Base-by-base conservation (phyloP, 2,888 invertebrate species). In the Metalampra italica region DNA sequence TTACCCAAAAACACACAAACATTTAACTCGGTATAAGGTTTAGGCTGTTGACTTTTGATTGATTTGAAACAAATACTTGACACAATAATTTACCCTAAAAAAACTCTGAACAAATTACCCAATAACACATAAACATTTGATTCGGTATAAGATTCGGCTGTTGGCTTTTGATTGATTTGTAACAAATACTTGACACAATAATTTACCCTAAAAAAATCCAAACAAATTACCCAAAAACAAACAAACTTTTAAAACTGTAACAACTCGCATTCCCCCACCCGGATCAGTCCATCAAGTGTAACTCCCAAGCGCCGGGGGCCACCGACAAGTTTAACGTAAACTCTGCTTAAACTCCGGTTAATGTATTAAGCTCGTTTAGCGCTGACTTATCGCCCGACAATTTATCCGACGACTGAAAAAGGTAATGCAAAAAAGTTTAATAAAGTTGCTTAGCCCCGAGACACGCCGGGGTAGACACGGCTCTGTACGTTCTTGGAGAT, bases 351-450 rank as follows among this genome's bases (percentile, higher is more conserved):
- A 78, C 82, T 78, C 72, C 55, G 77, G 77, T 78, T 81, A 84
- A 85, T 79, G 82, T 84, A 82, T 85, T 79, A 84, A 78, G 79
- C 84, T 82, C 81, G 78, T 80, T 83, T 78, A 78, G 66, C 62
- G 55, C 60, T 73, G 78, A 85, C 70, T 85, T 87, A 86, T 85
- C 83, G 77, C 74, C 59, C 65, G 62, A 75, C 82, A 77, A 85
- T 85, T 86, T 84, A 82, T 83, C 76, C 72, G 62, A 59, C 57
- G 56, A 57, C 64, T 63, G 58, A 71, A 78, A 78, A 78, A 78
- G 73, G 70, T 69, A 68, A 73, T 68, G 71, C 66, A 74, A 82
- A 85, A 82, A 84, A 82, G 78, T 83, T 85, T 79, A 75, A 80
- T 79, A 81, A 78, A 77, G 73, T 72, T 72, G 57, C 70, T 64